These are phyloP conservation scores for Scolopax rusticola DNA, from an alignment of 2,797 vertebrate genomes.

Conservation along the genomic window DNA sequence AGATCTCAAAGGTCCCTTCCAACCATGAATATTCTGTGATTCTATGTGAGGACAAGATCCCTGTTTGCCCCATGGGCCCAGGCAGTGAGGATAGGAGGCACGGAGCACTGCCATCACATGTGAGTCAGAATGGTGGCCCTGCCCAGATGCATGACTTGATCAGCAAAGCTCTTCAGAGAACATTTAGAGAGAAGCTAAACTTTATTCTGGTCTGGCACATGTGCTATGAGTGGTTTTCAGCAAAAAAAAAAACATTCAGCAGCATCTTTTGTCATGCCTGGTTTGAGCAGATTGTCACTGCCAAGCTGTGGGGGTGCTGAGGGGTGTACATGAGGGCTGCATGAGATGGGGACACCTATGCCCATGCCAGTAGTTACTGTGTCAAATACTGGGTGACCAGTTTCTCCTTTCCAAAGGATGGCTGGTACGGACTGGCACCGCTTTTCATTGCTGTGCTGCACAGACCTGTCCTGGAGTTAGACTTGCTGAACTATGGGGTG, in stretches of 20 bases:
- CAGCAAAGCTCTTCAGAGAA: background rate
- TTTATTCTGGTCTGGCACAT: background rate
- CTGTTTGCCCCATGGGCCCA: background rate
- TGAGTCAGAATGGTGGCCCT: background rate
- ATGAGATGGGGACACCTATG: background rate
- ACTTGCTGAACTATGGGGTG: background rate
- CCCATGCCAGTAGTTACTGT: background rate
- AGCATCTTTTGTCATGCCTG: background rate
- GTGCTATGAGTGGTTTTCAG: background rate
- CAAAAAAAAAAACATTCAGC: background rate
- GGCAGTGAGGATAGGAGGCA: background rate
- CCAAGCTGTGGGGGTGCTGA: accelerated
- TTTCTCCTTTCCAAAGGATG: background rate
- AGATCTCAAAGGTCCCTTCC: background rate
- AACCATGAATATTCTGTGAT: too few species aligned
- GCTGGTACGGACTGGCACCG: background rate
- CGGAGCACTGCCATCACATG: accelerated
- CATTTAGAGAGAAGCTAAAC: background rate
- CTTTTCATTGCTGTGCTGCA: background rate
- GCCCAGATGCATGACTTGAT: background rate
- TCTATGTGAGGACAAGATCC: background rate
- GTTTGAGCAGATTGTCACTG: background rate
- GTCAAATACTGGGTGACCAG: accelerated
- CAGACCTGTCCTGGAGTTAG: background rate
- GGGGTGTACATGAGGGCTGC: accelerated